Evolutionary conservation across 2,797 vertebrate genomes (phyloP).

Genomic region (Sebastiscus tertius): DNA sequence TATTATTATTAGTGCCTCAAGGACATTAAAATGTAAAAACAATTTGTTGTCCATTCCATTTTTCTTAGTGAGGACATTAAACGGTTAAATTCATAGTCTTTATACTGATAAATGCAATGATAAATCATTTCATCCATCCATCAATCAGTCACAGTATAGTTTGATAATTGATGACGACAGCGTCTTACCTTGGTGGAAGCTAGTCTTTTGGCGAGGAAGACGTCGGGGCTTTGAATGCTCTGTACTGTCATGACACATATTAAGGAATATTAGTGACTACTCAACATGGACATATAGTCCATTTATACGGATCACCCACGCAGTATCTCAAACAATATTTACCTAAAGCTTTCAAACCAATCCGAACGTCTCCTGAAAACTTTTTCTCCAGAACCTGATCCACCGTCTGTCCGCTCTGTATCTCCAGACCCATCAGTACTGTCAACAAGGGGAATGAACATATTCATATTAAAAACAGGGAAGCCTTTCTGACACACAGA

Average conservation of each 20-base stretch:
- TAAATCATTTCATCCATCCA: not conserved
- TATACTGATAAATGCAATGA: not conserved
- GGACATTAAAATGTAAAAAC: too few relatives aligned
- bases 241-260: slow-evolving; percentile 57
- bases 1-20: too few relatives aligned
- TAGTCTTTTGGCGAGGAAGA: slow-evolving; percentile 75
- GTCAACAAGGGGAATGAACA: not conserved
- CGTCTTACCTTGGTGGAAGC: slow-evolving; percentile 68
- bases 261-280: not conserved
- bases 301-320: not conserved
- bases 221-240: slow-evolving; percentile 65
- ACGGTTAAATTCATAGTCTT: not conserved
- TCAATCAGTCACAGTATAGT: not conserved
- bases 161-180: not conserved
- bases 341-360: slow-evolving; percentile 77
- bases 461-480: not conserved
- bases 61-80: too few relatives aligned
- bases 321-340: not conserved
- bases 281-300: accelerated
- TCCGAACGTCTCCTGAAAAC: slow-evolving; percentile 72
- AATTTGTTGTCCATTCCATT: too few relatives aligned
- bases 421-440: slow-evolving; percentile 77
- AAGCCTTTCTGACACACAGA: not conserved
- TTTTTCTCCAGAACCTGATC: slow-evolving; percentile 64
- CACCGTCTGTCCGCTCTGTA: slow-evolving; percentile 43